Conservation (phyloP, 1,140 invertebrate genomes). For the Zaprionus tsacasi region DNA sequence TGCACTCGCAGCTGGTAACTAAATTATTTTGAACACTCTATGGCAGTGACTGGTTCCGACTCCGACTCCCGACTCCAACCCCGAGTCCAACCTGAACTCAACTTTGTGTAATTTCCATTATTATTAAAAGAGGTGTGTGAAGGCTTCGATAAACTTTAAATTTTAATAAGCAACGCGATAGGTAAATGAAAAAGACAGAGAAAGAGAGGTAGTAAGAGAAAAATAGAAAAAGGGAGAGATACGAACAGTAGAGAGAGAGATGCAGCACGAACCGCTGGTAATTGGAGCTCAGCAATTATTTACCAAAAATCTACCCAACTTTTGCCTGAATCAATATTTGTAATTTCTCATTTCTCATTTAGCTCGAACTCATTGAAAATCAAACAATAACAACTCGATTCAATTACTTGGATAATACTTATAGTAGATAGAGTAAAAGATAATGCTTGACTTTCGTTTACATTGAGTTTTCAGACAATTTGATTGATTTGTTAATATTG, state of each 20-base stretch:
- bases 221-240: background rate
- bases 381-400: conserved; percentile 79
- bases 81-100: background rate
- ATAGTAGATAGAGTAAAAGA: background rate
- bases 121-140: conserved; percentile 15
- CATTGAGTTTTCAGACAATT: conserved; percentile 71
- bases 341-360: conserved; percentile 25
- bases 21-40: conserved; percentile 74
- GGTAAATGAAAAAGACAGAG: background rate
- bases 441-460: conserved; percentile 5
- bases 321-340: conserved; percentile 15
- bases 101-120: conserved; percentile 52
- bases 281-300: background rate
- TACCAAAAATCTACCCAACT: background rate
- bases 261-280: background rate
- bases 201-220: background rate
- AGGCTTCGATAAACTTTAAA: conserved; percentile 26
- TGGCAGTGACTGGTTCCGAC: conserved; percentile 7
- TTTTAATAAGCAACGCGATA: conserved; percentile 30
- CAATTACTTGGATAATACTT: conserved; percentile 53
- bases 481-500: conserved; percentile 74
- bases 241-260: background rate
- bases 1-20: conserved; percentile 71
- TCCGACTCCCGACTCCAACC: background rate
- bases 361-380: conserved; percentile 9